Percentiles rank a stretch among this genome's conserved stretches.
Conservation (phyloP, 1,140 invertebrate species). For the Alviniconcha marisindica region DNA sequence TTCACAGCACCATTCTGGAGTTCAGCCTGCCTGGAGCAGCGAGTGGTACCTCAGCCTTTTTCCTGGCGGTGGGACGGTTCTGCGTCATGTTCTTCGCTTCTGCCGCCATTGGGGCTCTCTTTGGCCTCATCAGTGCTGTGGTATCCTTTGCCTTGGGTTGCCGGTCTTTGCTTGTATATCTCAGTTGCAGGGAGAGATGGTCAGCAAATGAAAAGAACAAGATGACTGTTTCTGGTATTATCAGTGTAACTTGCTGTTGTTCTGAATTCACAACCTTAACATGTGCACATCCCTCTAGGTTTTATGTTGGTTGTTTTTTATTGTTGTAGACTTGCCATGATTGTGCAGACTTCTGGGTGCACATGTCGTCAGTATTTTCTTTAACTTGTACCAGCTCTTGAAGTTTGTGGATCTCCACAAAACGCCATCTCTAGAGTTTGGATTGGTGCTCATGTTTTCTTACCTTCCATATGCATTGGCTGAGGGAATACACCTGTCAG, state of each 20-base stretch:
- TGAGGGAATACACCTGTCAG: slow-evolving; percentile 96
- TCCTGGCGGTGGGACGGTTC: slow-evolving; percentile 93
- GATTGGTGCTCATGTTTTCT: slow-evolving; percentile 98
- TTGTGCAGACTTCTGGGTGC: too few relatives aligned
- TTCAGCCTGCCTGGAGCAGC: slow-evolving; percentile 85
- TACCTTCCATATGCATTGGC: slow-evolving; percentile 98
- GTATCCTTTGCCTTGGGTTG: slow-evolving; percentile 78
- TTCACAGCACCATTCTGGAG: slow-evolving; percentile 70
- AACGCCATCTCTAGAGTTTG: slow-evolving; percentile 98
- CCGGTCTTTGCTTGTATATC: too few relatives aligned
- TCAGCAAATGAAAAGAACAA: too few relatives aligned
- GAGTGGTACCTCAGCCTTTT: slow-evolving; percentile 86
- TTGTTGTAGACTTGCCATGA: too few relatives aligned
- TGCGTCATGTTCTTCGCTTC: slow-evolving; percentile 99
- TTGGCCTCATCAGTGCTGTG: slow-evolving; percentile 95
- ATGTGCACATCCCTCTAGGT: too few relatives aligned
- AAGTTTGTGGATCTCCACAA: slow-evolving; percentile 98
- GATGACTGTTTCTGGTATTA: too few relatives aligned
- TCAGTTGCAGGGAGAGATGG: too few relatives aligned
- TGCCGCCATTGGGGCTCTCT: slow-evolving; percentile 96
- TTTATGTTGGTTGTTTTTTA: too few relatives aligned
- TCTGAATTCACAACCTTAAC: too few relatives aligned
- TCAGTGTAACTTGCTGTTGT: too few relatives aligned
- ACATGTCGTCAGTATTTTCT: slow-evolving; percentile 32
- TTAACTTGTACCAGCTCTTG: slow-evolving; percentile 77